Evolutionary conservation across 1,140 invertebrate genomes (phyloP).

Genomic region (Bombyx mandarina): DNA sequence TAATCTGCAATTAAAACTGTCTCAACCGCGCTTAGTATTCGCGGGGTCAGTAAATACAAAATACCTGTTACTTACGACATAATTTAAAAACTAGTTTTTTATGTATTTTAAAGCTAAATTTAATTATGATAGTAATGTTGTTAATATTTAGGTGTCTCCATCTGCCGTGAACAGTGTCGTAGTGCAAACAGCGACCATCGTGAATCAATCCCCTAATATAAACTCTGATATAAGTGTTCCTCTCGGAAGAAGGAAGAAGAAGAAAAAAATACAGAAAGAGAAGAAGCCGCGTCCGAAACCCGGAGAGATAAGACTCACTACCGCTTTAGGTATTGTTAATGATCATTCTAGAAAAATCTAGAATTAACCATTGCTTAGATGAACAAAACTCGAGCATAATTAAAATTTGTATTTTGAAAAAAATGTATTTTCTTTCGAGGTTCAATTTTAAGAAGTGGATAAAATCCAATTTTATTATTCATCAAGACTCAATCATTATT

Average conservation of each 20-base stretch:
- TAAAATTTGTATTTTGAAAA: too few relatives aligned
- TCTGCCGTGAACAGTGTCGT: constrained; percentile 66
- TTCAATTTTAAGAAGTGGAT: too few relatives aligned
- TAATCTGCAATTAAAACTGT: too few relatives aligned
- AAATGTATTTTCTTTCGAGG: too few relatives aligned
- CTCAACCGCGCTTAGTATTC: too few relatives aligned
- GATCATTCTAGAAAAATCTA: too few relatives aligned
- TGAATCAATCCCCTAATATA: constrained; percentile 66
- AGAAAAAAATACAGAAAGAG: constrained; percentile 84
- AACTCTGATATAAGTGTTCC: constrained; percentile 46
- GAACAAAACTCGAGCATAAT: too few relatives aligned
- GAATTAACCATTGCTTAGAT: too few relatives aligned
- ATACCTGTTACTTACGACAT: too few relatives aligned
- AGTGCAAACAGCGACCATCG: constrained; percentile 72
- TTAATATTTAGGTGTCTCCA: constrained; percentile 16
- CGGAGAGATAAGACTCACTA: constrained; percentile 85
- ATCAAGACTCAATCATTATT: too few relatives aligned
- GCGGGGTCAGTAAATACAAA: too few relatives aligned
- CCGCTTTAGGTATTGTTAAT: constrained; percentile 71
- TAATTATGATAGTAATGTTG: background rate
- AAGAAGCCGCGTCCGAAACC: constrained; percentile 86
- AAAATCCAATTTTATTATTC: too few relatives aligned
- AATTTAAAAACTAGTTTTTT: background rate
- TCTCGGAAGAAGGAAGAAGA: constrained; percentile 87
- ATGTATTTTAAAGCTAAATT: background rate